Base-by-base conservation (phyloP, 2,797 vertebrate species). In the Eidolon dupreanum region DNA sequence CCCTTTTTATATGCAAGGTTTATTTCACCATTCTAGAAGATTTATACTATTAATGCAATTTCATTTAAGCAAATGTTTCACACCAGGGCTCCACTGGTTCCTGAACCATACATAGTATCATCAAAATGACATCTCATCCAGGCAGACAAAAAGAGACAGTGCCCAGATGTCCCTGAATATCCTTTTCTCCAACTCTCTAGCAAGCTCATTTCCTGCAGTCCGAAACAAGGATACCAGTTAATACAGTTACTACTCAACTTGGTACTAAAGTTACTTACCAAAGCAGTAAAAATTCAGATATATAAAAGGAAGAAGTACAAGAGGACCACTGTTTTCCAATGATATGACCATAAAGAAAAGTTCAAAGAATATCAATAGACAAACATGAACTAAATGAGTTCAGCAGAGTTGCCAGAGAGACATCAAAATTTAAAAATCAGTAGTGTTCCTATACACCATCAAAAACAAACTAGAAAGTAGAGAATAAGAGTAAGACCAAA, bases 371-470 rank as follows among this genome's bases (percentile, higher is more conserved):
- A 92, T 33, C 66, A 93, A 73, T 1, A 88, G 61, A 70, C 61
- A 95, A 95, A 84, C 71, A 12, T 68, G 36, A 92, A 94, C 20
- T 38, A 95, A 81, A 74, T 82, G n/a, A 88, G 19, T 55, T 93
- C 46, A 83, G 17, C 5, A 78, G 66, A 79, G 38, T 22, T 71
- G 49, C 22, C 61, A 86, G 59, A 87, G 8, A 73, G 31, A 87
- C 8, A 59, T 70, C 77, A 57, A 63, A n/a, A 81, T 17, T n/a
- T 70, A 81, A 94, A 94, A 93, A 70, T n/a, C 55, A 89, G 22
- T 6, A 83, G n/a, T n/a, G 63, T 63, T 93, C 51, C 6, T 77
- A 46, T 70, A 70, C 8, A 59, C 9, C 36, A 63, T 31, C 16
- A 55, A 74, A 71, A 92, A 31, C 20, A 93, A 93, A 63, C 36